A percentile compares a stretch with the other conserved stretches of the same genome.
Conservation (phyloP, 2,888 invertebrate genomes). For the Acanthosoma haemorrhoidale region DNA sequence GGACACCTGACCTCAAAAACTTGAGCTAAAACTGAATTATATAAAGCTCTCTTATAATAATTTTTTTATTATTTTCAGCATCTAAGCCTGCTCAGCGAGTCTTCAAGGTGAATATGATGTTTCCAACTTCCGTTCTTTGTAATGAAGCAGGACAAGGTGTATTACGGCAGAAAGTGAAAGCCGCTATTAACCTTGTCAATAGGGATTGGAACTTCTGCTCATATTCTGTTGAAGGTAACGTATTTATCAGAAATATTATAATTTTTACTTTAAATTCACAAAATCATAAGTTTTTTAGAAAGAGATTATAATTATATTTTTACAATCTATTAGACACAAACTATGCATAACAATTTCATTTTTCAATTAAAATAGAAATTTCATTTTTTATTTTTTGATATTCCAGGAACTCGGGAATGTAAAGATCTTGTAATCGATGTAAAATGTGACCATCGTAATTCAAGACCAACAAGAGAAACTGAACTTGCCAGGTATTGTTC, state of each 20-base stretch:
- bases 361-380: not conserved
- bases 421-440: conserved; percentile 86
- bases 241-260: too few relatives aligned
- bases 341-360: too few relatives aligned
- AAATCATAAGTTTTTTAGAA: too few relatives aligned
- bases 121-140: conserved; percentile 93
- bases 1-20: too few relatives aligned
- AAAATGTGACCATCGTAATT: conserved; percentile 75
- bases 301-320: too few relatives aligned
- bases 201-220: conserved; percentile 97
- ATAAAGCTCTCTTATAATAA: too few relatives aligned
- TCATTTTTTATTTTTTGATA: not conserved
- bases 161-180: conserved; percentile 78
- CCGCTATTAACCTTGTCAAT: conserved; percentile 84
- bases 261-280: too few relatives aligned
- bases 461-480: conserved; percentile 48
- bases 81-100: conserved; percentile 89
- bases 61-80: conserved; percentile 51
- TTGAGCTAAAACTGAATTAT: too few relatives aligned
- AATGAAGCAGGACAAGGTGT: conserved; percentile 93
- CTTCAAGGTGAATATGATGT: conserved; percentile 86
- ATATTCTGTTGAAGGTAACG: conserved; percentile 72
- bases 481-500: conserved; percentile 43
- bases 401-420: conserved; percentile 70
- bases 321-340: too few relatives aligned